Evolutionary conservation across 2,113 vertebrate genomes (phyloP), one percentile per base, ranked within the genome.

Genomic region (Tupaia chinensis): DNA sequence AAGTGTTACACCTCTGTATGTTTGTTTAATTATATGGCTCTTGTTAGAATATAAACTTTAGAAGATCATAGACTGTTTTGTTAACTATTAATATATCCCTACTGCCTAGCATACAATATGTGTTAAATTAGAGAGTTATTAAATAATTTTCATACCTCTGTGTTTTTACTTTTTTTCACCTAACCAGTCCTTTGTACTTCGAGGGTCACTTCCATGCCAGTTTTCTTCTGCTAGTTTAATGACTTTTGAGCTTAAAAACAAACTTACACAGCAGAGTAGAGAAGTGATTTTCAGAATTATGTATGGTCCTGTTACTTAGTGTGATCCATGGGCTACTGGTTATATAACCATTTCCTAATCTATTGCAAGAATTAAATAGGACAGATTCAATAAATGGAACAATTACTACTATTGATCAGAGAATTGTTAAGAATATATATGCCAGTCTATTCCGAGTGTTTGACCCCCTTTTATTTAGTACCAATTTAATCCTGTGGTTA

Each of bases 301-400:
- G 6, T 80, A 7, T 63, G 29, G 1, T 78, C 23, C 86, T 81
- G 9, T 12, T 60, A 27, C 14, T 85, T 63, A 54, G 7, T 89
- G 12, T 91, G 44, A 7, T 77, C 61, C 53, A 58, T 74, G 29
- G 23, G 27, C 44, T 23, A 25, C 27, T 72, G 85, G 61, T 66
- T 90, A 9, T 29, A 63, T 73, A 29, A 56, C 61, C 54, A 76
- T 83, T 94, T 92, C 53, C 11, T 87, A 22, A 19, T 87, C 34
- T 94, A 9, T 78, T 82, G 20, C n/a, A 86, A 73, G 23, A 95
- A 74, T 93, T 90, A 84, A 77, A 61, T 87, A 85, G 44, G 29
- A 53, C n/a, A 23, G 74, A 53, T 25, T 76, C 60, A 89, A 14
- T 96, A 69, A 92, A 72, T 87, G 53, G 22, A 89, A 29, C 56